Base-by-base conservation (phyloP, 1,140 invertebrate species). In the Formica exsecta region DNA sequence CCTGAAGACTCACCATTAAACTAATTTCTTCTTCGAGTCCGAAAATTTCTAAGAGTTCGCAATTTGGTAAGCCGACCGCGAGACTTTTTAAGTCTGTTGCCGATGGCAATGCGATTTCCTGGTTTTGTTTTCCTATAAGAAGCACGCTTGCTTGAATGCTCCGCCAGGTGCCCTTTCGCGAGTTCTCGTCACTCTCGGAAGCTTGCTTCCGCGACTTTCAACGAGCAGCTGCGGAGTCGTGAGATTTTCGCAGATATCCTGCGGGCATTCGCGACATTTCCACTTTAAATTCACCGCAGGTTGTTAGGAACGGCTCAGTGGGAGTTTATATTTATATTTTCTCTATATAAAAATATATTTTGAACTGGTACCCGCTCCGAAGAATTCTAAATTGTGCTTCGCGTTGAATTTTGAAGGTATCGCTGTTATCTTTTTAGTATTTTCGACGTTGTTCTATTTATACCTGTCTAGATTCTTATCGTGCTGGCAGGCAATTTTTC, bases 111-210 rank as follows among this genome's bases (percentile, higher is more conserved):
- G 86, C 70, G 87, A 88, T 88, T 88, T 81, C 77, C 75, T 71
- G 77, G 75, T 87, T 81, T 88, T 88, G 87, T 88, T 88, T 84
- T 57, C 87, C 62, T 57, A 38, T 75, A 88, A 88, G 87, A 87
- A 86, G 64, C 38, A 44, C 54, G 11, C 32, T 22, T 68, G 77
- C 29, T 64, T 88, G 86, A 87, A 77, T 85, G 84, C 79, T 85
- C 74, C 22, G 36, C 25, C 65, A 79, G 84, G 65, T 86, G 66
- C 54, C 11, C 65, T 62, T 54, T 81, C 51, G 38, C 86, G 70
- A 54, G 32, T 83, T 83, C 68, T n/a, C 57, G 57, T 64, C 57
- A 62, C 61, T 84, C 48, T 38, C 51, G 44, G 51, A 44, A 57
- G 41, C 29, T 68, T 65, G 79, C 79, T 61, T 73, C 68, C 79